Base-by-base conservation (phyloP, 2,888 invertebrate species). In the Melieria omissa region DNA sequence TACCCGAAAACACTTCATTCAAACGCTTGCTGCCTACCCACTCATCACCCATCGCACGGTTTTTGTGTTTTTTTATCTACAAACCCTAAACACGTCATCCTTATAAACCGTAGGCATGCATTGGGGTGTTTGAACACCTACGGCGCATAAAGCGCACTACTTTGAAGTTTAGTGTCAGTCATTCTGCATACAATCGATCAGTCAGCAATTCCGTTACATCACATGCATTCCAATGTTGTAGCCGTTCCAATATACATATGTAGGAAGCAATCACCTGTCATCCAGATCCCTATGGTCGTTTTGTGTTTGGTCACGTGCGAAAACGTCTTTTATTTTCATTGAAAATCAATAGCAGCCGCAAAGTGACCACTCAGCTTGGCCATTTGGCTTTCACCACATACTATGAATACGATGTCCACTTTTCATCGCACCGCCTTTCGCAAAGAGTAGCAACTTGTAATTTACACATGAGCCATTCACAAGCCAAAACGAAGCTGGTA, bases 121-220 rank as follows among this genome's bases (percentile, higher is more conserved):
- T 52, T 12, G 49, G 49, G 8, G 52, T n/a, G 52, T 52, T 7
- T 52, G 52, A n/a, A 9, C 9, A 52, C 14, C 14, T 4, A 9
- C 12, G 5, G 12, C 12, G 52, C 14, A 52, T 52, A 52, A n/a
- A 52, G 14, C 12, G 14, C 14, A n/a, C 52, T 4, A 52, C 4
- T 52, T 52, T 52, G 52, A 52, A 52, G 14, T 52, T 52, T 52
- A 52, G 14, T 52, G 5, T 52, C 52, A 52, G 52, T 8, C 52
- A 52, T 16, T 16, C 2, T 16, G 16, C 16, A 16, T 16, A 16
- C 7, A 52, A 52, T 52, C 52, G 52, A n/a, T 52, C 49, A 49
- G 52, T 52, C 52, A 52, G 52, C 52, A 52, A 12, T 52, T 52
- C 52, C 52, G 52, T 14, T 52, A 49, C 49, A 49, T 10, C 12